Evolutionary conservation across 2,797 vertebrate species (phyloP).

Genomic region (Limnodromus scolopaceus): DNA sequence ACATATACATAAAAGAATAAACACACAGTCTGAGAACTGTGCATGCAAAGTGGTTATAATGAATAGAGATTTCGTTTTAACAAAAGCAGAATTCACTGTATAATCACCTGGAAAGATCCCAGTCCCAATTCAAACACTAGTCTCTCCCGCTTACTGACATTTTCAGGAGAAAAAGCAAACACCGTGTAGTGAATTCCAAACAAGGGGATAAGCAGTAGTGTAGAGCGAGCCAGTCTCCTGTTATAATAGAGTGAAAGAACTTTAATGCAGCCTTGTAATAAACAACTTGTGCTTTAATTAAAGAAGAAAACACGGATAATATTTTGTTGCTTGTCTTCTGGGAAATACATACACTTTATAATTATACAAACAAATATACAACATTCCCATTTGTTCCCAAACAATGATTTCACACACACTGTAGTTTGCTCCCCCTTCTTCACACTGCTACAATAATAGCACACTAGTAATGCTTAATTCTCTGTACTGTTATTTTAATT

Average conservation of each 20-base stretch:
- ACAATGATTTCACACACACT: neutral
- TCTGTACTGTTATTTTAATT: neutral
- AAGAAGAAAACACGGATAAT: constrained; percentile 20
- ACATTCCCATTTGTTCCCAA: neutral
- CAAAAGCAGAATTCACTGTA: neutral
- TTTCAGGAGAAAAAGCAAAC: constrained; percentile 97
- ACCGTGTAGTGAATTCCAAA: constrained; percentile 99
- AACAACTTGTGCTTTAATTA: neutral
- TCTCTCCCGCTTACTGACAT: constrained; percentile 94
- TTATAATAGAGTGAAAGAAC: constrained; percentile 50
- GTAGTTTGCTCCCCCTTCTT: constrained; percentile 21
- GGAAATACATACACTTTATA: neutral
- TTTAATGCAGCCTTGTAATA: neutral
- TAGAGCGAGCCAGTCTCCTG: constrained; percentile 96
- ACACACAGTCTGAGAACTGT: neutral
- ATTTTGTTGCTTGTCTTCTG: neutral
- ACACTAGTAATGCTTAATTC: neutral
- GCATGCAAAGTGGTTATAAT: neutral
- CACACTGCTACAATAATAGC: neutral
- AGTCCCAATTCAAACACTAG: constrained; percentile 97
- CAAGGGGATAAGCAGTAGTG: constrained; percentile 94
- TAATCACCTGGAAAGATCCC: constrained; percentile 95
- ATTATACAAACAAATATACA: neutral
- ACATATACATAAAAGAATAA: neutral
- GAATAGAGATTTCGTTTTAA: neutral